Conservation (phyloP, 2,113 vertebrate species). For the Pygoscelis adeliae region DNA sequence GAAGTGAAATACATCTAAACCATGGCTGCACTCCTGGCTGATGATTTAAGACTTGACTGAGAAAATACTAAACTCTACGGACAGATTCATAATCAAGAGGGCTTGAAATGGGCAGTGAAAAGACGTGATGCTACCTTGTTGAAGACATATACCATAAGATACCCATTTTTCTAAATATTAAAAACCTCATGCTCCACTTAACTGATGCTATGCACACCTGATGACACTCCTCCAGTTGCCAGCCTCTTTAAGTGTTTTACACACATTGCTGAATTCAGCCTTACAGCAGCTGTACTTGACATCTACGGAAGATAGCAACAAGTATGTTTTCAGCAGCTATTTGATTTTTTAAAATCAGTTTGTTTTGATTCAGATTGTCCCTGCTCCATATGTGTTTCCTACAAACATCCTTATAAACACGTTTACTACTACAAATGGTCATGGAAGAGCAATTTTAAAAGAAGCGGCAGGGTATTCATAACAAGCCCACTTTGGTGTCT, state of each 20-base stretch:
- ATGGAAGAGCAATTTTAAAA: background rate
- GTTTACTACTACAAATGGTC: background rate
- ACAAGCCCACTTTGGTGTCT: background rate
- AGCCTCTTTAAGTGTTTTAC: background rate
- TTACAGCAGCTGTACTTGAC: background rate
- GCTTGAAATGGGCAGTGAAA: background rate
- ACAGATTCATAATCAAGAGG: background rate
- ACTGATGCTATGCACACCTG: background rate
- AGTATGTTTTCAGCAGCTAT: background rate
- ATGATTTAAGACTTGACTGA: background rate
- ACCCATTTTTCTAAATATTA: background rate
- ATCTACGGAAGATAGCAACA: background rate
- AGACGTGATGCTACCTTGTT: background rate
- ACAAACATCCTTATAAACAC: background rate
- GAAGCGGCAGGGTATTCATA: background rate
- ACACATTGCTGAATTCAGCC: background rate
- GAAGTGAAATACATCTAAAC: conserved; percentile 60
- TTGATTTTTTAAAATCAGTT: background rate
- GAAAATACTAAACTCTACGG: background rate
- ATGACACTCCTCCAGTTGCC: background rate
- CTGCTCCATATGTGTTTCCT: background rate
- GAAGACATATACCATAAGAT: background rate
- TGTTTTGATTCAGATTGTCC: background rate
- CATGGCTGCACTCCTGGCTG: conserved; percentile 11
- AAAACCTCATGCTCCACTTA: background rate